Evolutionary conservation across 1,140 invertebrate genomes (phyloP).

Genomic region (Yoshiicerus persimilis): DNA sequence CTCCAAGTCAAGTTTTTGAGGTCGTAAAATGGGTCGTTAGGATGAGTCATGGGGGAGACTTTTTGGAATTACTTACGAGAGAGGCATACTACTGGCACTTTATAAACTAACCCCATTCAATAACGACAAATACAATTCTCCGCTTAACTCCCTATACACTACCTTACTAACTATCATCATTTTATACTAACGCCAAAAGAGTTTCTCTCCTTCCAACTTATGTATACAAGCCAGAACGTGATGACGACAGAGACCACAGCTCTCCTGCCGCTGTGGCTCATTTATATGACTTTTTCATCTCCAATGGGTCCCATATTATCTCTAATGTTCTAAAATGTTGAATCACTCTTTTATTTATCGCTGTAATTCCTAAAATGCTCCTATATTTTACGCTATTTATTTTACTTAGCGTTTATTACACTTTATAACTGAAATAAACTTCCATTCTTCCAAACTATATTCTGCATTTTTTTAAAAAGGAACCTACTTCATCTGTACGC

Average conservation of each 20-base stretch:
- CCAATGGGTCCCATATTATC: conserved; percentile 12
- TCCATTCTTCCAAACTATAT: too few relatives aligned
- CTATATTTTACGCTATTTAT: not conserved
- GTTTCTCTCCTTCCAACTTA: not conserved
- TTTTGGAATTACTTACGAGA: conserved; percentile 16
- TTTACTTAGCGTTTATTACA: not conserved
- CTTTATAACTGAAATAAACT: too few relatives aligned
- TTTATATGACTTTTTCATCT: conserved; percentile 18
- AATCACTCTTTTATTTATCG: conserved; percentile 18
- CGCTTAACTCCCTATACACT: not conserved
- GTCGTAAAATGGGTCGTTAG: conserved; percentile 26
- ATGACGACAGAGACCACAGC: not conserved
- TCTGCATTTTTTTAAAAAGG: too few relatives aligned
- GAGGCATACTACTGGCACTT: not conserved
- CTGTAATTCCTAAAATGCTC: not conserved
- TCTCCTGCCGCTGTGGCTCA: not conserved
- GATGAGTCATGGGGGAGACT: conserved; percentile 17
- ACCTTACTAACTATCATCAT: not conserved
- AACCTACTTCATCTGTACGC: too few relatives aligned
- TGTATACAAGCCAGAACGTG: not conserved
- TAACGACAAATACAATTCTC: not conserved
- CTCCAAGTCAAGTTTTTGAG: conserved; percentile 25
- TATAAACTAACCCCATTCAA: not conserved
- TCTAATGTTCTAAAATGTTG: conserved; percentile 14
- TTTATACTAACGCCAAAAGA: not conserved